Conservation (phyloP, 1,140 invertebrate genomes). For the Tenebrio molitor region DNA sequence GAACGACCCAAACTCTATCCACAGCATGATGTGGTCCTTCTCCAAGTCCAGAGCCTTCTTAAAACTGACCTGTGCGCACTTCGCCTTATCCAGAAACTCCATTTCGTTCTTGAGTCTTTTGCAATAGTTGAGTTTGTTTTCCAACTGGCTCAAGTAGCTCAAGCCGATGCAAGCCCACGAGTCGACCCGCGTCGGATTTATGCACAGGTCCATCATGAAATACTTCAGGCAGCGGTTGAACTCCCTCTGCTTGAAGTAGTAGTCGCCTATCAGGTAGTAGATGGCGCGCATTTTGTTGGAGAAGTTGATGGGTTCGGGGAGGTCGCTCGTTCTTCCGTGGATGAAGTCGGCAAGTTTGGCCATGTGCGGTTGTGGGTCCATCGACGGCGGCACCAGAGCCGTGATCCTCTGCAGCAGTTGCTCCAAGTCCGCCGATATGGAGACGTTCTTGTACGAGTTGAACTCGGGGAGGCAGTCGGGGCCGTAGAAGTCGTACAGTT, state of each 20-base stretch:
- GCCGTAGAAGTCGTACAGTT: constrained; percentile 87
- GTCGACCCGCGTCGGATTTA: constrained; percentile 84
- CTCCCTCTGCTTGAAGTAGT: constrained; percentile 90
- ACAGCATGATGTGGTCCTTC: constrained; percentile 79
- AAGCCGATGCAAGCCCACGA: constrained; percentile 94
- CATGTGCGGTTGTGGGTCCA: constrained; percentile 73
- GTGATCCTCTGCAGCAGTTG: constrained; percentile 82
- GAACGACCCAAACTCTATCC: constrained; percentile 91
- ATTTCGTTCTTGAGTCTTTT: constrained; percentile 76
- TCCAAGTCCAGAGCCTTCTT: constrained; percentile 81
- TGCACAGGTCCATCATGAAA: constrained; percentile 86
- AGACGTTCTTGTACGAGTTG: constrained; percentile 80
- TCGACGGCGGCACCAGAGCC: constrained; percentile 77
- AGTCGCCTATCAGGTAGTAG: constrained; percentile 92
- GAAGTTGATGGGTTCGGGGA: constrained; percentile 67
- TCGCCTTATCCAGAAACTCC: constrained; percentile 80
- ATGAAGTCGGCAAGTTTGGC: constrained; percentile 77
- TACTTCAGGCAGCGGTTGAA: constrained; percentile 79
- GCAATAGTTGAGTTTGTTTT: constrained; percentile 85
- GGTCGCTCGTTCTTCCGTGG: constrained; percentile 71
- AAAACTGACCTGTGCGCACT: constrained; percentile 82
- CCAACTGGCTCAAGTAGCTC: constrained; percentile 83
- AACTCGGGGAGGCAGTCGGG: constrained; percentile 86
- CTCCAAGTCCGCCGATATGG: constrained; percentile 83
- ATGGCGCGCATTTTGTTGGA: constrained; percentile 71